Conservation (phyloP, 2,888 invertebrate species). For the Elmis aenea region DNA sequence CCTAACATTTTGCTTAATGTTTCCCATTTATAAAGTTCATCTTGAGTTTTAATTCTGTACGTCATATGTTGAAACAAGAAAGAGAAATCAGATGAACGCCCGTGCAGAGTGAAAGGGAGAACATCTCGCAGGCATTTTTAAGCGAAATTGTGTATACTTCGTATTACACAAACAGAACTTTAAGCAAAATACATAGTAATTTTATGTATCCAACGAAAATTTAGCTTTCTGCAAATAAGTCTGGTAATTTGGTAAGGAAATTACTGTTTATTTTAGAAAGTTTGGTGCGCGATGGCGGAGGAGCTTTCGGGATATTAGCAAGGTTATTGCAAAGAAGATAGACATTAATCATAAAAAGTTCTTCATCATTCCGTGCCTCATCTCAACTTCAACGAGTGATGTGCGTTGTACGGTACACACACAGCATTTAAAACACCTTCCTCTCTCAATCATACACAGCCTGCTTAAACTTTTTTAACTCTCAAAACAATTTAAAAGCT, state of each 20-base stretch:
- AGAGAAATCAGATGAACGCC: slow-evolving; percentile 17
- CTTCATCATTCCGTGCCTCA: too few species aligned
- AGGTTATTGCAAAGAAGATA: too few species aligned
- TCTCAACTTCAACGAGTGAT: too few species aligned
- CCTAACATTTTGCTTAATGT: slow-evolving; percentile 41
- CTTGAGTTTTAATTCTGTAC: slow-evolving; percentile 34
- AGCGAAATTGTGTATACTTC: slow-evolving; percentile 36
- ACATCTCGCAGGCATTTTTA: slow-evolving; percentile 32
- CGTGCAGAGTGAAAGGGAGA: slow-evolving; percentile 25
- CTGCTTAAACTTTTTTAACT: too few species aligned
- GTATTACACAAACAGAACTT: slow-evolving; percentile 41
- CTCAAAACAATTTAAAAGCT: too few species aligned
- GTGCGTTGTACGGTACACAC: too few species aligned
- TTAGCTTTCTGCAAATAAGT: slow-evolving; percentile 47
- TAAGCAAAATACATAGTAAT: slow-evolving; percentile 46
- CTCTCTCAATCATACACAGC: too few species aligned
- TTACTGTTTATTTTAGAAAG: slow-evolving; percentile 47
- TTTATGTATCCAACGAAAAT: slow-evolving; percentile 47
- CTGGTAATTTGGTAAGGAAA: slow-evolving; percentile 48
- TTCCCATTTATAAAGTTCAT: slow-evolving; percentile 39
- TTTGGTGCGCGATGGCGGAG: slow-evolving; percentile 31
- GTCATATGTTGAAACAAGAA: slow-evolving; percentile 25
- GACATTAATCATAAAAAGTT: too few species aligned
- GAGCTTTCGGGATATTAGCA: slow-evolving; percentile 22
- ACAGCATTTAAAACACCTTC: too few species aligned